phyloP scores from a whole-genome alignment of 2,888 invertebrate species.

The Troilus luridus region DNA sequence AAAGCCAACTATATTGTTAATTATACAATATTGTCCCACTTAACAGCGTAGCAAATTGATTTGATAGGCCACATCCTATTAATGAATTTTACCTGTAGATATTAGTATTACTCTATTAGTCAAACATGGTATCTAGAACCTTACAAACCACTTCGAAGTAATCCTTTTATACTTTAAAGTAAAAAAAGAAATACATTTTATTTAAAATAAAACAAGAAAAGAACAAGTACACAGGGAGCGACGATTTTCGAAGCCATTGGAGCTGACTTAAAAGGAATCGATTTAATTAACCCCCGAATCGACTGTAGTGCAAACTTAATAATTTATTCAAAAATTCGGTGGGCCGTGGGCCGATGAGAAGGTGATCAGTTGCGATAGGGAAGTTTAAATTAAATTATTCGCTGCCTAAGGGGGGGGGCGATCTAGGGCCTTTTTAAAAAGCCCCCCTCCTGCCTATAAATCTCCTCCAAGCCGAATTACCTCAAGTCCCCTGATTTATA shows the following conservation, averaged over 20 bases:
- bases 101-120: too few relatives aligned
- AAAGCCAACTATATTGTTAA: too few relatives aligned
- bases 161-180: too few relatives aligned
- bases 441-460: slow-evolving; percentile 41
- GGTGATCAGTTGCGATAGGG: slow-evolving; percentile 41
- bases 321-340: slow-evolving; percentile 40
- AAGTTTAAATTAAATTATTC: slow-evolving; percentile 50
- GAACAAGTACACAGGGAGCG: not conserved
- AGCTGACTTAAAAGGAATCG: not conserved
- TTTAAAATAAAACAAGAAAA: not conserved
- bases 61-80: too few relatives aligned
- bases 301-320: not conserved
- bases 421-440: slow-evolving; percentile 46
- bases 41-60: too few relatives aligned
- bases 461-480: slow-evolving; percentile 42
- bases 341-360: slow-evolving; percentile 18
- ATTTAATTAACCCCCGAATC: not conserved
- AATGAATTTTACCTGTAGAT: too few relatives aligned
- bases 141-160: too few relatives aligned
- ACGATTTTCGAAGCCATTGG: not conserved
- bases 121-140: too few relatives aligned
- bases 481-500: slow-evolving; percentile 49
- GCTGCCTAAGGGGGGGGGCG: not conserved
- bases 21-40: too few relatives aligned
- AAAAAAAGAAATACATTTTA: not conserved